These are phyloP conservation scores for Sinhomidia bicolor DNA, from an alignment of 2,888 invertebrate genomes.

Conservation along the genomic window DNA sequence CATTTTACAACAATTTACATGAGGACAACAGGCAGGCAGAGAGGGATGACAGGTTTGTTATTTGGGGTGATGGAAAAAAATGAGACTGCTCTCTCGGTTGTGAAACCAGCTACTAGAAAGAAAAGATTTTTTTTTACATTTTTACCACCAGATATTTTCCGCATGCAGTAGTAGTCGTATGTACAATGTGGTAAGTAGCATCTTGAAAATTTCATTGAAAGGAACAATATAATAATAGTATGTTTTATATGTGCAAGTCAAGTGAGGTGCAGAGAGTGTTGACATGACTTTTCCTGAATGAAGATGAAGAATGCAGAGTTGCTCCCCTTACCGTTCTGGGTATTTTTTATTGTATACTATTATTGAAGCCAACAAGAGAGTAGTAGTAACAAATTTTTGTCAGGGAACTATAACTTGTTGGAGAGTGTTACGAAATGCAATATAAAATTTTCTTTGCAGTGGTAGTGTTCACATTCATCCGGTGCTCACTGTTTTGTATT, in stretches of 20 bases:
- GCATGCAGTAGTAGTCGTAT: too few relatives aligned
- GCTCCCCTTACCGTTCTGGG: background rate
- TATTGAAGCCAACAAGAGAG: too few relatives aligned
- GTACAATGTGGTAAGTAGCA: too few relatives aligned
- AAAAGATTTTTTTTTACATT: conserved; percentile 42
- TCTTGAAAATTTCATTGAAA: conserved; percentile 34
- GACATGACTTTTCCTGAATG: conserved; percentile 58
- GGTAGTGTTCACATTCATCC: background rate
- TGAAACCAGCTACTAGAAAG: background rate
- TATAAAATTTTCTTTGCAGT: background rate
- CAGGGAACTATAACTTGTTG: too few relatives aligned
- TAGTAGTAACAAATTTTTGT: background rate
- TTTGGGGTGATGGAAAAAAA: conserved; percentile 28
- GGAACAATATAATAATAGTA: conserved; percentile 1
- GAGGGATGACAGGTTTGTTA: conserved; percentile 48
- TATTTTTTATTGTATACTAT: background rate
- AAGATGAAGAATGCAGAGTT: conserved; percentile 29
- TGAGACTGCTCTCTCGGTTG: background rate
- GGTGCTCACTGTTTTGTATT: background rate
- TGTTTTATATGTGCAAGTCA: background rate
- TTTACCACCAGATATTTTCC: background rate
- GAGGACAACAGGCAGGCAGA: background rate
- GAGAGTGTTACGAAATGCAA: conserved; percentile 8
- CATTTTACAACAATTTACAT: background rate
- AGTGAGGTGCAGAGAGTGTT: conserved; percentile 26